Conservation (phyloP, 2,113 vertebrate species). For the Delphinus delphis region DNA sequence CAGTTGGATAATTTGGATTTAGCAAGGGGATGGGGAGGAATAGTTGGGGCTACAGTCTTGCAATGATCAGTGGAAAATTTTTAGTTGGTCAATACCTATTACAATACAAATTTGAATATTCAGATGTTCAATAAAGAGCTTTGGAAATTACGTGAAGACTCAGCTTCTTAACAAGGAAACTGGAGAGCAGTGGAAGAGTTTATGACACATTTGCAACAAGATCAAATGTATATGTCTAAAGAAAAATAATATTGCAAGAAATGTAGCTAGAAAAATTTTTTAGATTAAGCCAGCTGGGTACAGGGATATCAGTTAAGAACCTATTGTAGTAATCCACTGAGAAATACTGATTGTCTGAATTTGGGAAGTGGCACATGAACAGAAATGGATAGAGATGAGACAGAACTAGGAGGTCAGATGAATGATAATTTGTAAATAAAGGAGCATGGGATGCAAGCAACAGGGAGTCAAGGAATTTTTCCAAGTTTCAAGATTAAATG, state of each 20-base stretch:
- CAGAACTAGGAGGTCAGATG: not conserved
- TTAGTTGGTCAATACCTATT: not conserved
- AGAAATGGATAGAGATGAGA: not conserved
- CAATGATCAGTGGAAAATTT: not conserved
- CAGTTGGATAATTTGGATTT: not conserved
- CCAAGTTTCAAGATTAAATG: not conserved
- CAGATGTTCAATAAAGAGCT: not conserved
- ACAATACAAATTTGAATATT: not conserved
- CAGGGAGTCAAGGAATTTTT: not conserved
- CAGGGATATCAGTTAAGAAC: not conserved
- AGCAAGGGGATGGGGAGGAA: not conserved
- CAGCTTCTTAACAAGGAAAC: not conserved
- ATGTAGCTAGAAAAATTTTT: not conserved
- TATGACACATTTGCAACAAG: too few species aligned
- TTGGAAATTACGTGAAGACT: not conserved
- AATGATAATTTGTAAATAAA: not conserved
- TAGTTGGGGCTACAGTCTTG: not conserved
- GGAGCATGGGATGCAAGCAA: not conserved
- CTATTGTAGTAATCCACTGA: not conserved
- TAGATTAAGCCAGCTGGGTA: not conserved
- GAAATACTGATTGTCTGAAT: not conserved
- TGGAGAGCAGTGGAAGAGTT: too few species aligned
- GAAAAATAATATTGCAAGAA: not conserved
- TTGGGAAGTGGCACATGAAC: not conserved
- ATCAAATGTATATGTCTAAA: too few species aligned